phyloP scores from a whole-genome alignment of 2,888 invertebrate genomes.

The Dasysyrphus tricinctus region DNA sequence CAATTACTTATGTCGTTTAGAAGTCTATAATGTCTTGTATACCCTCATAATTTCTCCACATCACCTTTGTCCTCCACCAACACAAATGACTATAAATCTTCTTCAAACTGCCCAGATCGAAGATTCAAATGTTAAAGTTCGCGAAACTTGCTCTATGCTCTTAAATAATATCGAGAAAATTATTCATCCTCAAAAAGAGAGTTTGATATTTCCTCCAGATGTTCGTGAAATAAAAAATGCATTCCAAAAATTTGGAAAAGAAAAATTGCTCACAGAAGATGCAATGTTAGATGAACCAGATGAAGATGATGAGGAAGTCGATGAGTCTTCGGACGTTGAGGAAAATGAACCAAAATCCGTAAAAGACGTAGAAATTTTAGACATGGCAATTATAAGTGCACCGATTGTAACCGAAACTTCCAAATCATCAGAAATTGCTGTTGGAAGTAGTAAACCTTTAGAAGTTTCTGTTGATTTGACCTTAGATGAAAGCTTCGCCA shows the following conservation, averaged over 20 bases:
- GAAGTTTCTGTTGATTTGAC: slow-evolving; percentile 55
- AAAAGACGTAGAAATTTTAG: slow-evolving; percentile 17
- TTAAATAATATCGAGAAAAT: slow-evolving; percentile 78
- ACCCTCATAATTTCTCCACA: slow-evolving; percentile 76
- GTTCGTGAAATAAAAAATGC: slow-evolving; percentile 77
- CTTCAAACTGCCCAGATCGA: slow-evolving; percentile 76
- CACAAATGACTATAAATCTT: slow-evolving; percentile 77
- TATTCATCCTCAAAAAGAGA: slow-evolving; percentile 80
- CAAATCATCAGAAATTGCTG: neutral
- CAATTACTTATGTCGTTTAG: slow-evolving; percentile 77
- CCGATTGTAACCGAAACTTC: neutral
- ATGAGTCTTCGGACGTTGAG: slow-evolving; percentile 25
- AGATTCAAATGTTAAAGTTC: slow-evolving; percentile 76
- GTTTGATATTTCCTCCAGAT: slow-evolving; percentile 78
- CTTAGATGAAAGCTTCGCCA: slow-evolving; percentile 30
- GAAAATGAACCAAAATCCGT: slow-evolving; percentile 12
- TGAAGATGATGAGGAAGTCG: slow-evolving; percentile 4
- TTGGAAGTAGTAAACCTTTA: neutral
- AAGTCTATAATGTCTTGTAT: slow-evolving; percentile 76
- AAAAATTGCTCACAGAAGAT: slow-evolving; percentile 33
- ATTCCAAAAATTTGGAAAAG: slow-evolving; percentile 70
- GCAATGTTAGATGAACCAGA: neutral
- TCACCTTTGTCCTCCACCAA: slow-evolving; percentile 79
- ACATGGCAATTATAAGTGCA: neutral
- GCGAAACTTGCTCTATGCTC: slow-evolving; percentile 73